These are phyloP conservation scores for Neogale vison DNA, from an alignment of 2,113 vertebrate species.

Conservation along the genomic window DNA sequence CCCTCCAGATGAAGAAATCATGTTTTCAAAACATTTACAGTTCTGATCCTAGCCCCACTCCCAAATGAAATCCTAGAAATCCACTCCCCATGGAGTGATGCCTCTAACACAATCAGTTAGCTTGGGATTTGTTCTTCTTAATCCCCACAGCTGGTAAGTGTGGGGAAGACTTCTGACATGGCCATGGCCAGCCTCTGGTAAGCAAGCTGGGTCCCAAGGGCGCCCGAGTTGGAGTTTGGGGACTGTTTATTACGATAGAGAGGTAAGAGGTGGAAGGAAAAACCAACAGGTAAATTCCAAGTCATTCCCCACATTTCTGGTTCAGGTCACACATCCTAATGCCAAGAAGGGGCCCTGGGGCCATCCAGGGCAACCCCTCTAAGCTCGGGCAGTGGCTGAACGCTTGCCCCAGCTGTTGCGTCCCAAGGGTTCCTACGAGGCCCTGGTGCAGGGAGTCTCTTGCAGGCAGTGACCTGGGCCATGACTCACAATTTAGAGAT, in stretches of 20 bases:
- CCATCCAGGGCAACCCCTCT: accelerated
- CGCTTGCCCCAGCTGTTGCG: accelerated
- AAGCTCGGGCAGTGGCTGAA: too few relatives aligned
- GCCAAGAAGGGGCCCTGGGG: accelerated
- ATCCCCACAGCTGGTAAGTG: not conserved
- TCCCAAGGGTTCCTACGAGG: accelerated
- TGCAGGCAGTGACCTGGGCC: accelerated
- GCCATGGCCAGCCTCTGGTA: not conserved
- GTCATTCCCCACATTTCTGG: accelerated
- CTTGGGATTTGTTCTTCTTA: conserved; percentile 42
- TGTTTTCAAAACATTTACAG: not conserved
- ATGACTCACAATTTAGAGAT: not conserved
- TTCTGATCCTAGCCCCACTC: not conserved
- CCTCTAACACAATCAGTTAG: not conserved
- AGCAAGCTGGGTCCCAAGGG: not conserved
- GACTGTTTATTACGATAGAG: accelerated
- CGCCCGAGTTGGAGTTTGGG: accelerated
- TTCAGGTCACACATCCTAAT: not conserved
- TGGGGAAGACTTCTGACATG: not conserved
- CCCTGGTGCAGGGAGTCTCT: not conserved
- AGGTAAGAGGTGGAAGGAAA: not conserved
- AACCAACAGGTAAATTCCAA: too few relatives aligned
- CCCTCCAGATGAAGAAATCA: not conserved
- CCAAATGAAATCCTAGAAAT: conserved; percentile 65
- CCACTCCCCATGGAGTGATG: not conserved